These are phyloP conservation scores for Ovis aries DNA, from an alignment of 2,113 vertebrate species.

Conservation along the genomic window DNA sequence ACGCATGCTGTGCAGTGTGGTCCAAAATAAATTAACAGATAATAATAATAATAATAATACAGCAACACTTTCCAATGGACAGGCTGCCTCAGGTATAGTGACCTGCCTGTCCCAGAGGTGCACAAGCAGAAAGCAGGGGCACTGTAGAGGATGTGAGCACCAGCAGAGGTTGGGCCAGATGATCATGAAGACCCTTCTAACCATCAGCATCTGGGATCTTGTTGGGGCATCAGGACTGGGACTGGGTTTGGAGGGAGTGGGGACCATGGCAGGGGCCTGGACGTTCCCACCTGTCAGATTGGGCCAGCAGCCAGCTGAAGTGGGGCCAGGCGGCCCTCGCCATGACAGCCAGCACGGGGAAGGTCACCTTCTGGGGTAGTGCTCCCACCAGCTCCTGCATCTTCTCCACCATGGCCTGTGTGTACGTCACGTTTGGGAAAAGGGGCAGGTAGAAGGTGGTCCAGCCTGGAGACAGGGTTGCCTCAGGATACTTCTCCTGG, in stretches of 20 bases:
- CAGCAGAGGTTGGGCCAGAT: rapidly evolving
- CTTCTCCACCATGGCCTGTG: conserved; percentile 81
- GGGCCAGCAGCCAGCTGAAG: conserved; percentile 87
- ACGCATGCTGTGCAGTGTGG: rapidly evolving
- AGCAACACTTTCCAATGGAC: not conserved
- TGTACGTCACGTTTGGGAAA: conserved; percentile 75
- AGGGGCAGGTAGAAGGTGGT: conserved; percentile 78
- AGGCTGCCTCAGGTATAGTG: not conserved
- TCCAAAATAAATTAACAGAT: not conserved
- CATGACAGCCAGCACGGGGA: conserved; percentile 83
- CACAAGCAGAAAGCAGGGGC: not conserved
- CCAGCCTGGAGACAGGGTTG: conserved; percentile 88
- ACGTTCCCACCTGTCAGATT: conserved; percentile 82
- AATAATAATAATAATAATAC: not conserved
- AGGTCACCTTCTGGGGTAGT: conserved; percentile 84
- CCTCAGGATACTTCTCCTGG: conserved; percentile 83
- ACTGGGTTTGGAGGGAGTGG: not conserved
- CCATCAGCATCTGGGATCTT: not conserved
- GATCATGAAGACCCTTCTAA: not conserved
- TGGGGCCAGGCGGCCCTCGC: conserved; percentile 82
- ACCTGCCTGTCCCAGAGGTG: not conserved
- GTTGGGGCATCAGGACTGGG: too few species aligned
- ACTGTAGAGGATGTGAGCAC: not conserved
- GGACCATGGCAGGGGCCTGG: not conserved
- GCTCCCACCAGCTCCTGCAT: conserved; percentile 82